Conservation (phyloP, 1,140 invertebrate species). For the Papilio helenus region DNA sequence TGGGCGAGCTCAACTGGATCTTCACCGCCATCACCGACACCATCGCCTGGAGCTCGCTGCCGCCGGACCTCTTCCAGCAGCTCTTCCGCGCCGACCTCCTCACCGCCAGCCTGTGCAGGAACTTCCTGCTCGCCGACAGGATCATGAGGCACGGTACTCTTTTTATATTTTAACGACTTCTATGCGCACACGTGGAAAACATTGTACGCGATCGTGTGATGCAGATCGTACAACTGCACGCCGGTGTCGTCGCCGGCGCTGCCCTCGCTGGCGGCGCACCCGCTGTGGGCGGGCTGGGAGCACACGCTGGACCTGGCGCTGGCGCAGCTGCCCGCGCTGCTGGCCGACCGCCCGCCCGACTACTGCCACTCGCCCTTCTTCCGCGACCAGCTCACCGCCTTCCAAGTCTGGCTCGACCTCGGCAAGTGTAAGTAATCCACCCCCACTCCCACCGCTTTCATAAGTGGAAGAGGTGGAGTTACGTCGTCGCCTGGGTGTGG, state of each 20-base stretch:
- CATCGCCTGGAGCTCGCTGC: slow-evolving; percentile 99
- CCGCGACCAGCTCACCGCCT: slow-evolving; percentile 99
- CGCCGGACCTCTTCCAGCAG: slow-evolving; percentile 96
- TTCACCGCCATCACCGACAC: slow-evolving; percentile 99
- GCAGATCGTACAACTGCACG: slow-evolving; percentile 95
- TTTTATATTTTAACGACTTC: not conserved
- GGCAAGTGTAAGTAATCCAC: slow-evolving; percentile 74
- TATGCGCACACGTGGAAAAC: not conserved
- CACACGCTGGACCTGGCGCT: slow-evolving; percentile 96
- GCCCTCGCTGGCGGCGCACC: slow-evolving; percentile 94
- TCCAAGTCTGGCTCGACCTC: slow-evolving; percentile 97
- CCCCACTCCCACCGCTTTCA: not conserved
- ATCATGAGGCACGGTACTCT: slow-evolving; percentile 89
- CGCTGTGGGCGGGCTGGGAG: slow-evolving; percentile 99
- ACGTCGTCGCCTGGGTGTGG: not conserved
- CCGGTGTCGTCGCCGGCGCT: slow-evolving; percentile 95
- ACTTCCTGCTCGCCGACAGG: slow-evolving; percentile 97
- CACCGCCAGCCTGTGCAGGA: slow-evolving; percentile 98
- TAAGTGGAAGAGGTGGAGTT: not conserved
- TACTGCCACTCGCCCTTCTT: slow-evolving; percentile 96
- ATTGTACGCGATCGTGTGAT: not conserved
- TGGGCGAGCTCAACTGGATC: slow-evolving; percentile 99
- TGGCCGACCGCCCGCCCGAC: slow-evolving; percentile 85
- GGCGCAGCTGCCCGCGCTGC: slow-evolving; percentile 92
- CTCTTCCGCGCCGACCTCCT: slow-evolving; percentile 98